Evolutionary conservation across 2,113 vertebrate genomes (phyloP).

Genomic region (Osmerus mordax): DNA sequence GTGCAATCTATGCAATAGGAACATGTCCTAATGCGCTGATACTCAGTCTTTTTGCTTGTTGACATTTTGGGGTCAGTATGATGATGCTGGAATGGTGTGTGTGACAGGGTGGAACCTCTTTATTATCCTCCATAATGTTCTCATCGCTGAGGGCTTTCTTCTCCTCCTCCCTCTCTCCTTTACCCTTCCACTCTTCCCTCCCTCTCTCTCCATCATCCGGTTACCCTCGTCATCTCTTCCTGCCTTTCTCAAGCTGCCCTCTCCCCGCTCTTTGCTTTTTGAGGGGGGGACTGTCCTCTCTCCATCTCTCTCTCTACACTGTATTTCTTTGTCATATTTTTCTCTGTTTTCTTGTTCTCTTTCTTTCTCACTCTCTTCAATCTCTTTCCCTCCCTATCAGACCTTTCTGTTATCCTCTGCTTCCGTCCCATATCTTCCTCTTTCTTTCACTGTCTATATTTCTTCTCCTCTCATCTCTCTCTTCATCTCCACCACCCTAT

Average conservation of each 20-base stretch:
- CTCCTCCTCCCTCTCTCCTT: conserved; percentile 2
- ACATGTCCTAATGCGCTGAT: conserved; percentile 63
- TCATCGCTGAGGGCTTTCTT: conserved; percentile 59
- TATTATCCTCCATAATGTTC: conserved; percentile 73
- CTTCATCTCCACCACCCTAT: conserved; percentile 10
- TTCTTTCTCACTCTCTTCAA: not conserved
- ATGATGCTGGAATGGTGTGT: conserved; percentile 67
- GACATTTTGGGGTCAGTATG: conserved; percentile 75
- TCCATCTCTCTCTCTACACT: too few species aligned
- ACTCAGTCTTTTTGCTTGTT: conserved; percentile 73
- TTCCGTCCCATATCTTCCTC: conserved; percentile 8
- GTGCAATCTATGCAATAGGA: conserved; percentile 20
- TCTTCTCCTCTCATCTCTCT: not conserved
- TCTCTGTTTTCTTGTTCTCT: not conserved
- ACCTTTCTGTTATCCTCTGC: conserved; percentile 35
- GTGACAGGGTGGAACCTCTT: conserved; percentile 75
- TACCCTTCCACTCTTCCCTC: conserved; percentile 12
- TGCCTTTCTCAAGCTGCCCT: not conserved
- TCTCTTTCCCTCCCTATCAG: not conserved
- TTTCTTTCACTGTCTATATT: not conserved
- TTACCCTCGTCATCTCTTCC: conserved; percentile 3
- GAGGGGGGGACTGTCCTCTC: too few species aligned
- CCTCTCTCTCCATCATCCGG: not conserved
- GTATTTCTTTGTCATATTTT: too few species aligned
- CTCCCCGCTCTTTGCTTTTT: not conserved